A percentile compares a stretch with the other conserved stretches of the same genome.
These are phyloP conservation scores for Halichondria panicea DNA, from an alignment of 37 sponge, comb jelly and placozoan species.

Conservation along the genomic window DNA sequence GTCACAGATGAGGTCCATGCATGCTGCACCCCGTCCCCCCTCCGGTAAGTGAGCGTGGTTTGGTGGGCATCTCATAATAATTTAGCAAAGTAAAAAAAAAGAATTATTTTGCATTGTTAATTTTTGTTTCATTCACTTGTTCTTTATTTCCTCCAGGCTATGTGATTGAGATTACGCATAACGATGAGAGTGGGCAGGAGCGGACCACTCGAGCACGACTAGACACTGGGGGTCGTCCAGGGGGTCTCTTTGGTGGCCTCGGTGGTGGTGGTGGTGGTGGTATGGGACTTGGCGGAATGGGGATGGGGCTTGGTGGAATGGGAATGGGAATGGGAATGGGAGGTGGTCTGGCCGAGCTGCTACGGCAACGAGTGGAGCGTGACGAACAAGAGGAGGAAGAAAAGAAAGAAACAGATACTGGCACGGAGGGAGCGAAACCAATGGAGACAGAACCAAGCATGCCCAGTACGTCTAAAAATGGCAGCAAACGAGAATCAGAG, in stretches of 20 bases:
- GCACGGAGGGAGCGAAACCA: too few relatives aligned
- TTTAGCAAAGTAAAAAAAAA: too few relatives aligned
- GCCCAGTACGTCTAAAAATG: too few relatives aligned
- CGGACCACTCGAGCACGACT: not conserved
- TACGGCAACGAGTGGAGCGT: too few relatives aligned
- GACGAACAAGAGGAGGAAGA: not conserved
- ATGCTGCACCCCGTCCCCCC: conserved; percentile 4
- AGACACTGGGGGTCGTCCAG: not conserved
- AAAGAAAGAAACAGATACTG: too few relatives aligned
- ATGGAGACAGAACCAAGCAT: too few relatives aligned
- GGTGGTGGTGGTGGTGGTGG: not conserved
- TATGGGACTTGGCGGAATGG: not conserved
- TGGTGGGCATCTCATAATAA: too few relatives aligned
- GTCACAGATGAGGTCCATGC: too few relatives aligned
- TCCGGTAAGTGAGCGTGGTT: too few relatives aligned
- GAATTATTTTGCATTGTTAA: too few relatives aligned
- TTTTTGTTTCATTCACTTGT: too few relatives aligned
- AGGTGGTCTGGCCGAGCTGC: not conserved
- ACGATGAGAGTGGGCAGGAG: not conserved
- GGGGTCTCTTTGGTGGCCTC: not conserved
- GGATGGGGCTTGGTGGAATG: not conserved
- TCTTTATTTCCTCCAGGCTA: conserved; percentile 25
- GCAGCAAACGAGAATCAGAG: too few relatives aligned
- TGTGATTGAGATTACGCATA: conserved; percentile 22
- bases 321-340: conserved; percentile 6